phyloP scores from a whole-genome alignment of 1,140 invertebrate species.

The Contarinia nasturtii region DNA sequence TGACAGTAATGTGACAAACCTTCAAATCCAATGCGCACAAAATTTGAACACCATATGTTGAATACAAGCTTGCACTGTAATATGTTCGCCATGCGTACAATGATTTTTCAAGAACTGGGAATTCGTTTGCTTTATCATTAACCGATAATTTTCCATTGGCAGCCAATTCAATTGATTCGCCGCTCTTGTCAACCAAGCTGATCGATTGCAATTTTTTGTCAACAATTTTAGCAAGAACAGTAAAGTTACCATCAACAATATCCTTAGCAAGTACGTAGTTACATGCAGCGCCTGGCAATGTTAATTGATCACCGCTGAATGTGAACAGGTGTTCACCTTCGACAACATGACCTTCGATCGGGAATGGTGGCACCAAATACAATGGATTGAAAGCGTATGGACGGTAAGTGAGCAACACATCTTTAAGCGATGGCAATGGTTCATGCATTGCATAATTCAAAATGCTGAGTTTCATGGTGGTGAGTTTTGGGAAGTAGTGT shows the following conservation, averaged over 20 bases:
- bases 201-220: slow-evolving; percentile 36
- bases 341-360: slow-evolving; percentile 43
- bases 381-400: slow-evolving; percentile 12
- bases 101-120: slow-evolving; percentile 22
- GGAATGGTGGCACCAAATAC: slow-evolving; percentile 33
- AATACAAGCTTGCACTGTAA: slow-evolving; percentile 17
- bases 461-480: slow-evolving; percentile 30
- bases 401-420: slow-evolving; percentile 32
- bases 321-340: slow-evolving; percentile 69
- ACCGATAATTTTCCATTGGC: slow-evolving; percentile 30
- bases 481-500: slow-evolving; percentile 22
- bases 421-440: slow-evolving; percentile 28
- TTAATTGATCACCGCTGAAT: slow-evolving; percentile 62
- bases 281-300: slow-evolving; percentile 60
- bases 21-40: slow-evolving; percentile 24
- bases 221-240: slow-evolving; percentile 33
- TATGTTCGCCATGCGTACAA: slow-evolving; percentile 25
- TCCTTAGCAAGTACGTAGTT: slow-evolving; percentile 70
- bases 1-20: slow-evolving; percentile 42
- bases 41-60: slow-evolving; percentile 19
- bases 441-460: slow-evolving; percentile 34
- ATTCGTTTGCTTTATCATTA: slow-evolving; percentile 23
- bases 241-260: slow-evolving; percentile 62
- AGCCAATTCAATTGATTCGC: slow-evolving; percentile 34
- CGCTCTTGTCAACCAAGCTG: slow-evolving; percentile 33